Evolutionary conservation across 2,113 vertebrate species (phyloP), one percentile per base, ranked within the genome.

Genomic region (Ophthalmolycus amberensis): DNA sequence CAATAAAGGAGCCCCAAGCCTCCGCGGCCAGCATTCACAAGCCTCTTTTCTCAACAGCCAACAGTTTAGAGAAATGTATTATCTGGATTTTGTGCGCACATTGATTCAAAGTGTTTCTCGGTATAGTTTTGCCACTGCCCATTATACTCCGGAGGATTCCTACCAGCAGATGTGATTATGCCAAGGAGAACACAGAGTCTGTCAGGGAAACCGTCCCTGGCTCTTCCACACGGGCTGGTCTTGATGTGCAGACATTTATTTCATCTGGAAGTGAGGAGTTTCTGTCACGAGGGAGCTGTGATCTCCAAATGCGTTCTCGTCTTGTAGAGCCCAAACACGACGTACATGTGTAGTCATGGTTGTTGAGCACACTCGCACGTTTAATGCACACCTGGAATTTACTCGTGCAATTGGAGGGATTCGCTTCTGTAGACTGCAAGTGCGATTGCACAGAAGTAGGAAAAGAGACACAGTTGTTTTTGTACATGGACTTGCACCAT

Each of bases 31-130:
- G 42, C 20, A 34, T 72, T 85, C 69, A 50, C 75, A 64, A 40
- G 58, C 46, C 42, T 11, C 42, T 74, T 59, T 62, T 81, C 81
- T 77, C 71, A 72, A 44, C 60, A 74, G 60, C 32, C 59, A 32
- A 67, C 78, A 81, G 82, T 90, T 83, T 75, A 78, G 64, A 48
- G 27, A 60, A 67, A 27, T 38, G 9, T 34, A 37, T 69, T 70
- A 32, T 82, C 15, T 70, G 80, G 44, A 78, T 77, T 77, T 63
- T 63, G 54, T 64, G 62, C 73, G 76, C 34, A 40, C 22, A 68
- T 76, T 79, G 54, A 71, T 65, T 75, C n/a, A 62, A 62, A 44
- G 18, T 60, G 68, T 59, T 58, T 67, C 44, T 37, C 58, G 3
- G 14, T 69, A 50, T 54, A 54, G 46, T 68, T 71, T 60, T 68